phyloP scores from a whole-genome alignment of 2,888 invertebrate genomes.

The Diaperis boleti region DNA sequence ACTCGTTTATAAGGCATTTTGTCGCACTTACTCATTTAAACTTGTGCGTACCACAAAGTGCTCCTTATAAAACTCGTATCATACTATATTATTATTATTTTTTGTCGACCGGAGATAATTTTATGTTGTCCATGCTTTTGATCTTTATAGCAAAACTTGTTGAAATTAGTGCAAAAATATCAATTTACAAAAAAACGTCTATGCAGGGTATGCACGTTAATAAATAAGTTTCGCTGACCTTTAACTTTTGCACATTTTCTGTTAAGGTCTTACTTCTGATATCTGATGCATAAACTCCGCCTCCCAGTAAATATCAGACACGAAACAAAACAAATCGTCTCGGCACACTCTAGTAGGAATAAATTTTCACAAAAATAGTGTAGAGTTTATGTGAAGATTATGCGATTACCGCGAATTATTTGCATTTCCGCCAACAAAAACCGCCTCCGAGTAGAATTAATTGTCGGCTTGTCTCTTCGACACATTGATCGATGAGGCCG shows the following conservation, averaged over 20 bases:
- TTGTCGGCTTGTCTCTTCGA: conserved; percentile 2
- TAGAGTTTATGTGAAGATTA: neutral
- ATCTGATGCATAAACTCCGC: neutral
- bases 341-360: neutral
- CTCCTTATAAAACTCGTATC: too few species aligned
- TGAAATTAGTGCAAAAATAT: too few species aligned
- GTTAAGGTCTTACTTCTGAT: neutral
- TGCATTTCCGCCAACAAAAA: conserved; percentile 8
- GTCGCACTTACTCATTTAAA: too few species aligned
- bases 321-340: conserved; percentile 2
- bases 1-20: too few species aligned
- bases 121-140: too few species aligned
- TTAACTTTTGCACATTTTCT: neutral
- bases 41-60: too few species aligned
- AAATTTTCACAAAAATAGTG: conserved; percentile 7
- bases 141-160: too few species aligned
- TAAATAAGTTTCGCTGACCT: neutral
- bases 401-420: conserved; percentile 14
- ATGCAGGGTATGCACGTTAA: too few species aligned
- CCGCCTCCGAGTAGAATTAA: neutral
- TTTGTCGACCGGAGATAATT: too few species aligned
- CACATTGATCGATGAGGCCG: neutral
- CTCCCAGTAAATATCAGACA: neutral
- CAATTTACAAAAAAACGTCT: too few species aligned
- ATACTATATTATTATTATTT: too few species aligned